phyloP scores from a whole-genome alignment of 2,888 invertebrate species.

The Thysanoteuthis rhombus region DNA sequence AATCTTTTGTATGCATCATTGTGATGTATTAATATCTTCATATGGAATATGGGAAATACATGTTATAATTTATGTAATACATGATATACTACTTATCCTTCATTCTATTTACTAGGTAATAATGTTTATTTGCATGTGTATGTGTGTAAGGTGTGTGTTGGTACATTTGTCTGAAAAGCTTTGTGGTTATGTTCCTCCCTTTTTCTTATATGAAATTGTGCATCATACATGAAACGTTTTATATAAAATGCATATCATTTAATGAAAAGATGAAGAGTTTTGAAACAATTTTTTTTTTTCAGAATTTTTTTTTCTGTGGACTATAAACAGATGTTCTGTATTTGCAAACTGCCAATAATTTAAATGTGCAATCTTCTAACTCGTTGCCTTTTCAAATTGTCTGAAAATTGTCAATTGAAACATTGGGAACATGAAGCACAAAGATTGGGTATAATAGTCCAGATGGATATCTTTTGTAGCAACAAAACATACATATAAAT shows the following conservation, averaged over 20 bases:
- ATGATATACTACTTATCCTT: too few relatives aligned
- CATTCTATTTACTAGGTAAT: too few relatives aligned
- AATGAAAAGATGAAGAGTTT: too few relatives aligned
- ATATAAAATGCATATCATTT: neutral
- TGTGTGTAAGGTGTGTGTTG: neutral
- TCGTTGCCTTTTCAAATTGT: neutral
- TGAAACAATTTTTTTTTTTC: neutral
- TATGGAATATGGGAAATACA: neutral
- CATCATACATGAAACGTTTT: neutral
- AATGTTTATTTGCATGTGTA: neutral
- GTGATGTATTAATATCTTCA: neutral
- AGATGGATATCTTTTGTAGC: neutral
- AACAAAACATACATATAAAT: neutral
- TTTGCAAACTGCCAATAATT: neutral
- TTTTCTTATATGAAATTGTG: neutral
- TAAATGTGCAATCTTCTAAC: neutral
- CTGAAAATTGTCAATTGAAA: neutral
- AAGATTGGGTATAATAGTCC: neutral
- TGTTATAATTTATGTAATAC: too few relatives aligned
- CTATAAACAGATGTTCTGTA: neutral
- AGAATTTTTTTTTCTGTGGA: neutral
- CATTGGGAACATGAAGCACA: neutral
- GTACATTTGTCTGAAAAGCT: neutral
- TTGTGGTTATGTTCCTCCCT: neutral
- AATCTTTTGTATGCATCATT: neutral